Conservation (phyloP, 2,113 vertebrate genomes). For the Mesitornis unicolor region DNA sequence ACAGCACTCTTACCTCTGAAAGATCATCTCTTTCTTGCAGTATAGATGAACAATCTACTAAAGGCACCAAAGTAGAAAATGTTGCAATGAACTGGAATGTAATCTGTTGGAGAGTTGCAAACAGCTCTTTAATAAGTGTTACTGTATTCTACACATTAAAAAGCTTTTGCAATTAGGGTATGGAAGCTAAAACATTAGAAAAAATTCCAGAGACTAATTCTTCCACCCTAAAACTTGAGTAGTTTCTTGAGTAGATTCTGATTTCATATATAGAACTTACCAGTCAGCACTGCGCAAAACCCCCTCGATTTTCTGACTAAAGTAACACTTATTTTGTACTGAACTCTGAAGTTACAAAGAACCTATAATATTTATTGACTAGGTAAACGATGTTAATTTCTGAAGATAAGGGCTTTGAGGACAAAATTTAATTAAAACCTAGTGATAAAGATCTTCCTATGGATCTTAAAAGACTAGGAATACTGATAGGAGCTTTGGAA, state of each 20-base stretch:
- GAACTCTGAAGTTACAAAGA: not conserved
- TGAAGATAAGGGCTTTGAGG: not conserved
- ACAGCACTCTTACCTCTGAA: slow-evolving; percentile 83
- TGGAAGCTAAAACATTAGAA: not conserved
- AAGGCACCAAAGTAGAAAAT: slow-evolving; percentile 99
- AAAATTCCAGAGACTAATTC: not conserved
- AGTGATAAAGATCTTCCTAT: not conserved
- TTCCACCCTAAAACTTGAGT: not conserved
- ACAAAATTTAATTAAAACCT: not conserved
- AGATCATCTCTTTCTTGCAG: slow-evolving; percentile 91
- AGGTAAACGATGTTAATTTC: not conserved
- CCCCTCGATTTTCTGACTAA: not conserved
- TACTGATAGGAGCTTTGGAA: not conserved
- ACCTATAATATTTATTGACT: not conserved
- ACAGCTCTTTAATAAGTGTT: not conserved
- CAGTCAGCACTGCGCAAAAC: not conserved
- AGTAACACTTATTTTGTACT: not conserved
- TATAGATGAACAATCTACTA: slow-evolving; percentile 96
- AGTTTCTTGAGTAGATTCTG: not conserved
- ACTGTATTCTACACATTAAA: not conserved
- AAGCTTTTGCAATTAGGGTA: not conserved
- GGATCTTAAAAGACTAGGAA: not conserved
- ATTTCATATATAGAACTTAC: not conserved
- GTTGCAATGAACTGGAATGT: slow-evolving; percentile 99
- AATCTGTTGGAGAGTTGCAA: slow-evolving; percentile 80